These are phyloP conservation scores for Pseudococcus viburni DNA, from an alignment of 2,888 invertebrate species.

Conservation along the genomic window DNA sequence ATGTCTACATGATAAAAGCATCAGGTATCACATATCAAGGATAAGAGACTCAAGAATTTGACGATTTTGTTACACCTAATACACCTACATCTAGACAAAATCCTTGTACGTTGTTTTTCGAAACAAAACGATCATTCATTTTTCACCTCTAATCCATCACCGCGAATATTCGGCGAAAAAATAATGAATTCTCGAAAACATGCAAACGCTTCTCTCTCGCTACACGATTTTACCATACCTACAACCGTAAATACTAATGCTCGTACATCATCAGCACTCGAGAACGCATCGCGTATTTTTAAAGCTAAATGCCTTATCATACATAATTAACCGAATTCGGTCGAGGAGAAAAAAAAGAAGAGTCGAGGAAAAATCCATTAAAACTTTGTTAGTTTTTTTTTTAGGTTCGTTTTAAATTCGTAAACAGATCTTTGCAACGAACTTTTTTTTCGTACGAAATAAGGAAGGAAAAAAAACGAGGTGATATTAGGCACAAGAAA, in stretches of 20 bases:
- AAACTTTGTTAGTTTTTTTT: conserved; percentile 42
- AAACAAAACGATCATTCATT: conserved; percentile 22
- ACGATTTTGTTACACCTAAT: background rate
- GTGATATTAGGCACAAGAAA: conserved; percentile 42
- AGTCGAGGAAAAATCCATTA: conserved; percentile 44
- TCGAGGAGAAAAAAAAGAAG: conserved; percentile 42
- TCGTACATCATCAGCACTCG: background rate
- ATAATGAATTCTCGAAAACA: conserved; percentile 16
- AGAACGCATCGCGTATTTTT: background rate
- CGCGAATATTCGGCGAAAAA: background rate
- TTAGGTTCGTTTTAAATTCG: conserved; percentile 39
- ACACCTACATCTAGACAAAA: background rate
- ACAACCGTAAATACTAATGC: background rate
- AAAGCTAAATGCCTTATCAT: conserved; percentile 28
- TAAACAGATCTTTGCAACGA: conserved; percentile 31
- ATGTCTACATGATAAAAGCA: background rate
- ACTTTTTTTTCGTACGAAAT: conserved; percentile 6
- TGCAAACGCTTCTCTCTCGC: background rate
- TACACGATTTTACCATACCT: background rate
- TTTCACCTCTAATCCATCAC: conserved; percentile 24
- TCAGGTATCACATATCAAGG: too few species aligned
- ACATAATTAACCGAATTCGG: conserved; percentile 44
- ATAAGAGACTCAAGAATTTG: background rate
- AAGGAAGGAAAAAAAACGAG: conserved; percentile 16
- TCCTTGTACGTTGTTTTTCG: background rate